phyloP scores from a whole-genome alignment of 2,797 vertebrate species.

The Gallinago nigripennis region DNA sequence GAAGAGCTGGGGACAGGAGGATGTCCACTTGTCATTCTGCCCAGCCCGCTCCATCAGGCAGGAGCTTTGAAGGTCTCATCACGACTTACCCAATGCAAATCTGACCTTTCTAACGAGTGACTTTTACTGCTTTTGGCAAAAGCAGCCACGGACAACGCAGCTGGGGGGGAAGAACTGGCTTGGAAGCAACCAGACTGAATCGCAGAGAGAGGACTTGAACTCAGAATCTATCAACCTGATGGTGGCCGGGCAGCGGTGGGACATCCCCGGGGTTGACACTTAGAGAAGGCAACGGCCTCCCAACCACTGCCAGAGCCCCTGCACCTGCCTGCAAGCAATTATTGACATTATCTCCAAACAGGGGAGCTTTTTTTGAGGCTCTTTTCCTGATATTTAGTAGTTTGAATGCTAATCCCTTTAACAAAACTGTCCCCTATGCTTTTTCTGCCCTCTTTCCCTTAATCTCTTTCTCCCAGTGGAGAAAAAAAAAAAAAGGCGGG shows the following conservation, averaged over 20 bases:
- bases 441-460: not conserved
- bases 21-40: not conserved
- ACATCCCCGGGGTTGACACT: slow-evolving; percentile 14
- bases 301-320: slow-evolving; percentile 11
- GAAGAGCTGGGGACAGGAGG: not conserved
- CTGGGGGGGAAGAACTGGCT: slow-evolving; percentile 32
- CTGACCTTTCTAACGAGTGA: slow-evolving; percentile 66
- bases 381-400: slow-evolving; percentile 76
- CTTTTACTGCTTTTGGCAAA: slow-evolving; percentile 77
- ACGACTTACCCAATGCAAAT: slow-evolving; percentile 62
- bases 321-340: slow-evolving; percentile 83
- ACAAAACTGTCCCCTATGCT: slow-evolving; percentile 79
- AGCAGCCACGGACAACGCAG: slow-evolving; percentile 27
- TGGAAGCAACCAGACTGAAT: slow-evolving; percentile 37
- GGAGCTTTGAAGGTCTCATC: slow-evolving; percentile 49
- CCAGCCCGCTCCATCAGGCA: slow-evolving; percentile 5
- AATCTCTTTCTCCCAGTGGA: slow-evolving; percentile 74
- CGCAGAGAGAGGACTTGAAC: slow-evolving; percentile 55
- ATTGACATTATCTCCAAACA: slow-evolving; percentile 77
- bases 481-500: not conserved
- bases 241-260: slow-evolving; percentile 48
- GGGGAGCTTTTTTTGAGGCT: slow-evolving; percentile 65
- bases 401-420: slow-evolving; percentile 82
- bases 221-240: slow-evolving; percentile 59
- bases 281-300: slow-evolving; percentile 59